phyloP scores from a whole-genome alignment of 2,797 vertebrate species.

The Limnodromus scolopaceus region DNA sequence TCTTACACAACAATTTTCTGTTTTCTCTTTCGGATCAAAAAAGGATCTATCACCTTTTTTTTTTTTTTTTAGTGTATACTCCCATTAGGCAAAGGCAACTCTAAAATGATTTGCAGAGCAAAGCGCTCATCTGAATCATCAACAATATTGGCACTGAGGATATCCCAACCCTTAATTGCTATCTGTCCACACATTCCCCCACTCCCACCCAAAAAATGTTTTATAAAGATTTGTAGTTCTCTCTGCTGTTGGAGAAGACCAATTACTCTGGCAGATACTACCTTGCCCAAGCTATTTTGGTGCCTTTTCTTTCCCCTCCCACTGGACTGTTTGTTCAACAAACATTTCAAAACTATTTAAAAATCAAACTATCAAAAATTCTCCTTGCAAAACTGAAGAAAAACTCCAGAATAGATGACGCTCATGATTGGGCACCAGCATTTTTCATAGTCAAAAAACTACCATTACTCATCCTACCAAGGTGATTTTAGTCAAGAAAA shows the following conservation, averaged over 20 bases:
- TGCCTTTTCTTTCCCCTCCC: rapidly evolving
- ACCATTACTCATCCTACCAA: not conserved
- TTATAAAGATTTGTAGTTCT: not conserved
- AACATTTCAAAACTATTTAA: not conserved
- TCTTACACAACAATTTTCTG: not conserved
- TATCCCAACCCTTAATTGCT: not conserved
- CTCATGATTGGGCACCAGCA: not conserved
- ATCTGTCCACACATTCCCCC: not conserved
- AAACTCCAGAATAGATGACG: not conserved
- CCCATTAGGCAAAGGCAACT: not conserved
- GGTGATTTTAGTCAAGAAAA: not conserved
- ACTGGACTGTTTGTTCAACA: not conserved
- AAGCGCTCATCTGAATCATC: not conserved
- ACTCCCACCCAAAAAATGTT: not conserved
- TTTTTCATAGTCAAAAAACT: not conserved
- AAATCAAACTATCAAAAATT: not conserved
- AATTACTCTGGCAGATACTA: not conserved
- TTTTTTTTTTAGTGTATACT: not conserved
- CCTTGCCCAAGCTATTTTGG: not conserved
- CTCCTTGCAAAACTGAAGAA: not conserved
- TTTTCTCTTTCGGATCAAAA: not conserved
- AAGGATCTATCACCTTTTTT: not conserved
- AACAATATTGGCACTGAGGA: not conserved
- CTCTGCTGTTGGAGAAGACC: not conserved
- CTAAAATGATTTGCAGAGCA: not conserved